phyloP scores from a whole-genome alignment of 2,888 invertebrate species.

The Belgica antarctica region DNA sequence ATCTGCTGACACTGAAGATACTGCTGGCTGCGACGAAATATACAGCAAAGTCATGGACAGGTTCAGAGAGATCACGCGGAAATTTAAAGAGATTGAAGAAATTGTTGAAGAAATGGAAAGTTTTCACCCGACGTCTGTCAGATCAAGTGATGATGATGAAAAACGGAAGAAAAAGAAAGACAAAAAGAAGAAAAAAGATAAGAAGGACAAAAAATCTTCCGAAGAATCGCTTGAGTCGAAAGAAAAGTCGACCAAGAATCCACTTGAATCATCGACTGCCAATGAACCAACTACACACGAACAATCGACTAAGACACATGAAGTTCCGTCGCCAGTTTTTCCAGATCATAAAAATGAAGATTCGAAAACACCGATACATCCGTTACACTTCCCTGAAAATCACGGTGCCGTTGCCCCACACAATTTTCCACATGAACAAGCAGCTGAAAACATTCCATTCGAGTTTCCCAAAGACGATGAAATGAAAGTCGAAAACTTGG shows the following conservation, averaged over 20 bases:
- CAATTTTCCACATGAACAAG: too few relatives aligned
- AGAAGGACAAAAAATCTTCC: background rate
- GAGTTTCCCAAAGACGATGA: too few relatives aligned
- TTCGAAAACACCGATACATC: background rate
- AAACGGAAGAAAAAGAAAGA: constrained; percentile 22
- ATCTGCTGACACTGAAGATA: background rate
- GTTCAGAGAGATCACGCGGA: constrained; percentile 29
- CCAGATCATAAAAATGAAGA: background rate
- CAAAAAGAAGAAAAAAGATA: background rate
- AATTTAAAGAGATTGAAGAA: constrained; percentile 35
- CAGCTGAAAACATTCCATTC: too few relatives aligned
- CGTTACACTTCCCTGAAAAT: background rate
- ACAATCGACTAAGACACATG: background rate
- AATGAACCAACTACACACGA: background rate
- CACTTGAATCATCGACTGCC: background rate
- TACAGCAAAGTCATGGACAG: constrained; percentile 26
- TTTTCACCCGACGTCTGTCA: background rate
- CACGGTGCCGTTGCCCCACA: too few relatives aligned
- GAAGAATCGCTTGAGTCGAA: background rate
- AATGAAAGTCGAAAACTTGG: too few relatives aligned
- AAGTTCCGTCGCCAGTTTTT: background rate
- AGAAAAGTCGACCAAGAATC: background rate
- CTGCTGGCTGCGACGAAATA: constrained; percentile 5
- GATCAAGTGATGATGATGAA: background rate
- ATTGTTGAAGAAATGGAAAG: constrained; percentile 19